Percentiles rank a stretch among this genome's conserved stretches.
These are phyloP conservation scores for Drosophila vallismaia DNA, from an alignment of 2,888 invertebrate species.

Conservation along the genomic window DNA sequence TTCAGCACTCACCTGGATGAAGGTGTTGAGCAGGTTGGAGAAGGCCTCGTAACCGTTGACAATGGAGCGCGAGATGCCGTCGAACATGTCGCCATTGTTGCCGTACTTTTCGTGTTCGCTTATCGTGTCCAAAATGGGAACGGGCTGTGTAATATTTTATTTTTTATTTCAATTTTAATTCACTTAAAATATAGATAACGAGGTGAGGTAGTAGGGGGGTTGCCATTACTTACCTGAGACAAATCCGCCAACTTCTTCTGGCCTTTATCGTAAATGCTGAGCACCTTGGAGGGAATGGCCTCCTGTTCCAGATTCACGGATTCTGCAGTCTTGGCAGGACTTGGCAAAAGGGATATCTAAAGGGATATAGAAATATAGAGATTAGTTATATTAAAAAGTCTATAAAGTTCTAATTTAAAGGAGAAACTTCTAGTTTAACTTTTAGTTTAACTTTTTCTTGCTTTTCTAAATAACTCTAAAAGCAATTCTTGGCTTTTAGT, in stretches of 20 bases:
- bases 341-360: conserved; percentile 72
- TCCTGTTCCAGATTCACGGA: conserved; percentile 82
- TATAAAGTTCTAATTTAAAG: too few species aligned
- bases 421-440: too few species aligned
- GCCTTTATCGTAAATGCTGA: conserved; percentile 79
- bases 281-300: conserved; percentile 79
- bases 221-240: conserved; percentile 70
- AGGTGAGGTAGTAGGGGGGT: too few species aligned
- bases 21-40: conserved; percentile 87
- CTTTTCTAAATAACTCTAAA: too few species aligned
- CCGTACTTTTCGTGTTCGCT: conserved; percentile 91
- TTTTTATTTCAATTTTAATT: background rate
- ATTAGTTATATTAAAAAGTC: too few species aligned
- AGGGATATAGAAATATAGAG: too few species aligned
- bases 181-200: background rate
- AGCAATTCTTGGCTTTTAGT: too few species aligned
- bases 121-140: conserved; percentile 90
- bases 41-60: conserved; percentile 89
- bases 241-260: conserved; percentile 79
- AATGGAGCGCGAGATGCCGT: conserved; percentile 86
- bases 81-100: conserved; percentile 88
- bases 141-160: conserved; percentile 84
- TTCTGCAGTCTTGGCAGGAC: conserved; percentile 77
- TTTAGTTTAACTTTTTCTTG: too few species aligned
- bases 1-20: conserved; percentile 86